Conservation (phyloP, 2,888 invertebrate genomes). For the Drosophila affinis region DNA sequence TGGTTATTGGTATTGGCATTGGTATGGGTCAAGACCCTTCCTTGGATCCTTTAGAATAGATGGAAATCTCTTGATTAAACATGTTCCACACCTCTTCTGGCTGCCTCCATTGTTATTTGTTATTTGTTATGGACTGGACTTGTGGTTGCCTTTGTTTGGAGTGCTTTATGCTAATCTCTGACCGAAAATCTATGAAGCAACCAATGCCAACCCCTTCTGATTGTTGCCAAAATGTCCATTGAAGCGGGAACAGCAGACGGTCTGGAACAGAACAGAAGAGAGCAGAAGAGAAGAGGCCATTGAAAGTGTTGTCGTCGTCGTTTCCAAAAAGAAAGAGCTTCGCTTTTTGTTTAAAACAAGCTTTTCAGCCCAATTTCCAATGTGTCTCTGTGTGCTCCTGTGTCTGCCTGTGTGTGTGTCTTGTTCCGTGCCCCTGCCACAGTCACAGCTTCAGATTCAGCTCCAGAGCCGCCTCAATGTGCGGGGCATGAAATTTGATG, state of each 20-base stretch:
- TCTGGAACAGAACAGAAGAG: background rate
- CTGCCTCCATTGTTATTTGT: conserved; percentile 41
- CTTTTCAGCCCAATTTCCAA: conserved; percentile 55
- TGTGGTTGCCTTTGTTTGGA: conserved; percentile 48
- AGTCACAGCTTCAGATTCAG: conserved; percentile 22
- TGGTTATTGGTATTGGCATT: no score
- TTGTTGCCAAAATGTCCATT: conserved; percentile 56
- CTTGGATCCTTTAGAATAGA: conserved; percentile 15
- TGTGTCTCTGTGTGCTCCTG: conserved; percentile 18
- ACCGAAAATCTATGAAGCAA: conserved; percentile 65
- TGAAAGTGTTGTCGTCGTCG: conserved; percentile 63
- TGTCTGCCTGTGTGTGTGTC: conserved; percentile 7
- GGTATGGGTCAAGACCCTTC: conserved; percentile 6
- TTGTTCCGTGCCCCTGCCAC: background rate
- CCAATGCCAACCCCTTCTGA: conserved; percentile 46
- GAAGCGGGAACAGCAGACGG: conserved; percentile 28
- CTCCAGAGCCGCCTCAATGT: conserved; percentile 30
- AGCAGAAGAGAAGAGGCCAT: conserved; percentile 38
- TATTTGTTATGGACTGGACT: conserved; percentile 42
- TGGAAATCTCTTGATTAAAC: conserved; percentile 40
- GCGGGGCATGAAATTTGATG: conserved; percentile 75
- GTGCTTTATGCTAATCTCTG: conserved; percentile 69
- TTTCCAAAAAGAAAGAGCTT: conserved; percentile 65
- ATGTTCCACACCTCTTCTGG: conserved; percentile 33
- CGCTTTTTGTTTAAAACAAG: conserved; percentile 72